phyloP scores from a whole-genome alignment of 1,140 invertebrate genomes.

The Zaprionus kolodkinae region DNA sequence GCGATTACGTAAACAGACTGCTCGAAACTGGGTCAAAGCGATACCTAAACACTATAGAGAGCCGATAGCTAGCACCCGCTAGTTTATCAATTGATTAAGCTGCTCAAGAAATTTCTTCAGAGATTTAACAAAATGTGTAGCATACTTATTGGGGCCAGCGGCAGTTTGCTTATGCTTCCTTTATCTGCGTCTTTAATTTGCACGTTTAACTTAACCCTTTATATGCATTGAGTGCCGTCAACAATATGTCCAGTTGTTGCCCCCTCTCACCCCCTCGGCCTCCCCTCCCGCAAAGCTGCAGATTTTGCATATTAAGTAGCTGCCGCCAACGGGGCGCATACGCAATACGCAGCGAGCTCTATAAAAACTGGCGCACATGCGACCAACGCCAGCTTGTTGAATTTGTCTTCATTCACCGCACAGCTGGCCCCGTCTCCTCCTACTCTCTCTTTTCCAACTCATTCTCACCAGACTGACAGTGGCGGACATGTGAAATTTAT shows the following conservation, averaged over 20 bases:
- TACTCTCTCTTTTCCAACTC: neutral
- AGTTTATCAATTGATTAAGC: neutral
- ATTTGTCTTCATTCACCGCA: conserved; percentile 36
- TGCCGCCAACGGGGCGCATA: conserved; percentile 41
- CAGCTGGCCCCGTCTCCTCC: neutral
- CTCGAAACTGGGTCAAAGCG: conserved; percentile 3
- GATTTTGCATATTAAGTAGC: conserved; percentile 57
- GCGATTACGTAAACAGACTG: conserved; percentile 43
- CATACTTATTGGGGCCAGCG: neutral
- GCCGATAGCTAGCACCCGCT: accelerated
- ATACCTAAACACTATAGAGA: neutral
- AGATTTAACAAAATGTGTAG: neutral
- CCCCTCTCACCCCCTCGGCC: neutral
- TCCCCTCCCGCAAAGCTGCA: neutral
- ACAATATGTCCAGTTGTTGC: conserved; percentile 11
- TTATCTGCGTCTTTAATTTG: neutral
- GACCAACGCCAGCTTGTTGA: conserved; percentile 19
- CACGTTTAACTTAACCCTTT: conserved; percentile 3
- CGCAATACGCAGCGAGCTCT: conserved; percentile 16
- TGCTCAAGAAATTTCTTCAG: neutral
- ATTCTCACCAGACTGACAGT: neutral
- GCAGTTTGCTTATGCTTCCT: neutral
- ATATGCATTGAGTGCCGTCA: neutral
- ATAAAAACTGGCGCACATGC: conserved; percentile 22
- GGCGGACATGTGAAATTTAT: conserved; percentile 56